Conservation (phyloP, 2,113 vertebrate genomes). For the Indri indri region DNA sequence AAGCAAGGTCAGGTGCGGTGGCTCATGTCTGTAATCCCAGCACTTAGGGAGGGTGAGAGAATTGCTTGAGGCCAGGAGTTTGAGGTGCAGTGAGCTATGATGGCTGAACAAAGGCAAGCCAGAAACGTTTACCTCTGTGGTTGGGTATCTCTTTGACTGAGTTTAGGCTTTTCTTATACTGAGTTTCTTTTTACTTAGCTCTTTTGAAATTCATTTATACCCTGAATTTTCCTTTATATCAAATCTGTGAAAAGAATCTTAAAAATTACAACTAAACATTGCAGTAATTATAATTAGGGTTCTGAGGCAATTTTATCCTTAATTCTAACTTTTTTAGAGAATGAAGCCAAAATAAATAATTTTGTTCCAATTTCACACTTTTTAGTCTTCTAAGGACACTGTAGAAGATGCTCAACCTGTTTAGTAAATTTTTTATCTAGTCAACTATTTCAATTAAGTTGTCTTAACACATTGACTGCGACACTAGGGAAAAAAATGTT, state of each 20-base stretch:
- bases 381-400: background rate
- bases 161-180: background rate
- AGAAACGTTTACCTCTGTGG: background rate
- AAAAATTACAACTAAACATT: slow-evolving; percentile 43
- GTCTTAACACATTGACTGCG: background rate
- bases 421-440: background rate
- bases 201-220: slow-evolving; percentile 33
- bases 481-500: no score
- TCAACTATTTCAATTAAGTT: background rate
- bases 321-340: slow-evolving; percentile 29
- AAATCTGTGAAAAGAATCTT: slow-evolving; percentile 2
- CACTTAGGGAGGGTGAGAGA: no score
- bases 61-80: no score
- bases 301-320: slow-evolving; percentile 19
- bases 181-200: background rate
- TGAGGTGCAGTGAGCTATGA: no score
- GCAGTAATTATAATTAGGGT: slow-evolving; percentile 13
- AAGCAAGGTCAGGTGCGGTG: background rate
- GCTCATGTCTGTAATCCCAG: no score
- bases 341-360: slow-evolving; percentile 28
- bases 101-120: background rate
- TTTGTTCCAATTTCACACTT: slow-evolving; percentile 5
- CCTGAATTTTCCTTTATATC: background rate
- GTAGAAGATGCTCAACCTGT: background rate
- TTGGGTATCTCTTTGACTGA: background rate